Evolutionary conservation across 2,113 vertebrate species (phyloP).

Genomic region (Cebus imitator): DNA sequence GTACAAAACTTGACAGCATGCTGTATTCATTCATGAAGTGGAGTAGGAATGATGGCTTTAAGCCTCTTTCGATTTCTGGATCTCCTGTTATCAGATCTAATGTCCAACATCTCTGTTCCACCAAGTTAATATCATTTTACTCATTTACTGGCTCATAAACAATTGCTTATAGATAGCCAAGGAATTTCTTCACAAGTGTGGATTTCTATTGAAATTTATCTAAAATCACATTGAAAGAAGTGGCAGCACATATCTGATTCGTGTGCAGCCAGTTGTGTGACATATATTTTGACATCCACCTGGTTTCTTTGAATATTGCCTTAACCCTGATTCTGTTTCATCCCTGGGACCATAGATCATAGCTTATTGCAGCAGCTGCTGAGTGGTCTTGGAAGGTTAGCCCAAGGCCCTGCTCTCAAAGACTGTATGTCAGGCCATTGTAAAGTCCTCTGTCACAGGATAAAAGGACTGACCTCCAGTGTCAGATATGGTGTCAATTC

Average conservation of each 20-base stretch:
- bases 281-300: not conserved
- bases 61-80: constrained; percentile 62
- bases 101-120: constrained; percentile 61
- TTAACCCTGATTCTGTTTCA: not conserved
- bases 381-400: not conserved
- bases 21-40: constrained; percentile 71
- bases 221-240: not conserved
- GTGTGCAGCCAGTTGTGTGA: not conserved
- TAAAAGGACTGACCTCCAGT: constrained; percentile 39
- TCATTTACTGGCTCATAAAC: constrained; percentile 58
- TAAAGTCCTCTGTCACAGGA: not conserved
- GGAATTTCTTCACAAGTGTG: not conserved
- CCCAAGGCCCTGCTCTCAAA: not conserved
- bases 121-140: constrained; percentile 25
- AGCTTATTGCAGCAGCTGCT: not conserved
- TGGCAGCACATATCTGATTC: not conserved
- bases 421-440: not conserved
- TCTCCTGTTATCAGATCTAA: constrained; percentile 60
- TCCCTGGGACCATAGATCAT: not conserved
- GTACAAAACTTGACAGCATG: constrained; percentile 70
- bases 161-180: not conserved
- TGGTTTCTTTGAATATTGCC: constrained; percentile 2
- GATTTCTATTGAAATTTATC: not conserved
- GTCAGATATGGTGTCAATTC: constrained; percentile 36
- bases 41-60: not conserved